Conservation (phyloP, 2,888 invertebrate genomes). For the Subacronicta megacephala region DNA sequence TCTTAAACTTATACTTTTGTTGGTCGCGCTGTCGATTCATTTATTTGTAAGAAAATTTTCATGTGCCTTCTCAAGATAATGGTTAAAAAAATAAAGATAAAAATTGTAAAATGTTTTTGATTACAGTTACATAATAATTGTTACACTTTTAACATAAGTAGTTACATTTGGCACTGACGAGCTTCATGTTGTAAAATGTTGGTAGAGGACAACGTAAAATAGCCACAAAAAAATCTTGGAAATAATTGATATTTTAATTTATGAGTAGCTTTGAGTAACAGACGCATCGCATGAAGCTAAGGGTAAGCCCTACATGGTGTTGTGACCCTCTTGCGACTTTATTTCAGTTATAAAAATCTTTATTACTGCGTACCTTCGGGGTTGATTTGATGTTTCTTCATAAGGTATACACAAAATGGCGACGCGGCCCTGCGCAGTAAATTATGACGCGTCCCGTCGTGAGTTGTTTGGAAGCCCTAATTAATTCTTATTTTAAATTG, state of each 20-base stretch:
- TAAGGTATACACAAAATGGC: not conserved
- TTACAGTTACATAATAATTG: slow-evolving; percentile 80
- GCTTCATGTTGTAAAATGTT: slow-evolving; percentile 61
- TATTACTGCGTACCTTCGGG: too few species aligned
- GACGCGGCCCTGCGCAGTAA: not conserved
- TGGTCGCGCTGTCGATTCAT: slow-evolving; percentile 73
- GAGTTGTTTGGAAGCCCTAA: not conserved
- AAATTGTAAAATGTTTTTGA: slow-evolving; percentile 79
- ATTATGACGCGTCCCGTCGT: too few species aligned
- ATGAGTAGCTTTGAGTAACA: too few species aligned
- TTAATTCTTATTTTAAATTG: too few species aligned
- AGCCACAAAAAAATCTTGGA: not conserved
- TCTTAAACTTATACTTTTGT: slow-evolving; percentile 42
- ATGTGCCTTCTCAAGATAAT: slow-evolving; percentile 88
- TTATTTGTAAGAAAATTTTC: slow-evolving; percentile 86
- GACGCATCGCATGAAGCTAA: too few species aligned
- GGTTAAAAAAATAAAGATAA: slow-evolving; percentile 71
- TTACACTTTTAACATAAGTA: slow-evolving; percentile 81
- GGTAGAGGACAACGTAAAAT: slow-evolving; percentile 36
- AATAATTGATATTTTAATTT: not conserved
- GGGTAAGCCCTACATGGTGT: too few species aligned
- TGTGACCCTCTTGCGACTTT: too few species aligned
- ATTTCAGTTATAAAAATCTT: too few species aligned
- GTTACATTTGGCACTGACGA: slow-evolving; percentile 77
- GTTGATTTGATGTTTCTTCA: too few species aligned